These are phyloP conservation scores for Tribolium madens DNA, from an alignment of 1,140 invertebrate genomes.

Conservation along the genomic window DNA sequence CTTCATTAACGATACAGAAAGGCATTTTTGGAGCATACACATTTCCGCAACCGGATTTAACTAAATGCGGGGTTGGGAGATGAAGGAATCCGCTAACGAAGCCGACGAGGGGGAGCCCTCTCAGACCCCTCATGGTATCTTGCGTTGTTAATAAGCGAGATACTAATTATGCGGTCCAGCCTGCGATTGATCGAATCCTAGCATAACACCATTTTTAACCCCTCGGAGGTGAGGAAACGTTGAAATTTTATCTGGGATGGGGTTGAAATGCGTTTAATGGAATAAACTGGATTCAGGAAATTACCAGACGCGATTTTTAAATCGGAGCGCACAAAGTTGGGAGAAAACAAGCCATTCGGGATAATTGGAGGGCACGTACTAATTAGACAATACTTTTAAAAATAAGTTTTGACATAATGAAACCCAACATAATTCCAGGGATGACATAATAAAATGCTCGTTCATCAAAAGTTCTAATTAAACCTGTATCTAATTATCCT, in stretches of 20 bases:
- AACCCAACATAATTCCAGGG: conserved; percentile 51
- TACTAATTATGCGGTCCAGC: conserved; percentile 41
- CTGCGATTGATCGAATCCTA: conserved; percentile 20
- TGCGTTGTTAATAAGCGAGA: conserved; percentile 40
- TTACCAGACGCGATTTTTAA: conserved; percentile 34
- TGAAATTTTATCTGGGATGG: conserved; percentile 25
- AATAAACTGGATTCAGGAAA: conserved; percentile 36
- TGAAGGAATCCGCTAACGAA: conserved; percentile 45
- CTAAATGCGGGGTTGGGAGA: conserved; percentile 38
- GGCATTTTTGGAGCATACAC: conserved; percentile 45
- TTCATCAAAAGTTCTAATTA: conserved; percentile 63
- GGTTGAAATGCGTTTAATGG: conserved; percentile 35
- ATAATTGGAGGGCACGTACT: conserved; percentile 40
- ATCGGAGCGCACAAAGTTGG: conserved; percentile 14
- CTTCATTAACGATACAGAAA: conserved; percentile 46
- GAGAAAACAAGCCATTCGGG: conserved; percentile 26
- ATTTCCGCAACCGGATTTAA: conserved; percentile 43
- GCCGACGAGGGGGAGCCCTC: conserved; percentile 34
- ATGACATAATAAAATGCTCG: conserved; percentile 57
- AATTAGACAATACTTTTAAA: conserved; percentile 46
- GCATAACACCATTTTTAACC: conserved; percentile 7
- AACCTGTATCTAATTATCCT: conserved; percentile 63
- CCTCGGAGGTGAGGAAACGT: conserved; percentile 22
- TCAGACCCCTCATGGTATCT: conserved; percentile 35
- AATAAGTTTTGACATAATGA: conserved; percentile 52